Evolutionary conservation across 1,140 invertebrate genomes (phyloP), one percentile per base, ranked within the genome.

Genomic region (Bombus consobrinus): DNA sequence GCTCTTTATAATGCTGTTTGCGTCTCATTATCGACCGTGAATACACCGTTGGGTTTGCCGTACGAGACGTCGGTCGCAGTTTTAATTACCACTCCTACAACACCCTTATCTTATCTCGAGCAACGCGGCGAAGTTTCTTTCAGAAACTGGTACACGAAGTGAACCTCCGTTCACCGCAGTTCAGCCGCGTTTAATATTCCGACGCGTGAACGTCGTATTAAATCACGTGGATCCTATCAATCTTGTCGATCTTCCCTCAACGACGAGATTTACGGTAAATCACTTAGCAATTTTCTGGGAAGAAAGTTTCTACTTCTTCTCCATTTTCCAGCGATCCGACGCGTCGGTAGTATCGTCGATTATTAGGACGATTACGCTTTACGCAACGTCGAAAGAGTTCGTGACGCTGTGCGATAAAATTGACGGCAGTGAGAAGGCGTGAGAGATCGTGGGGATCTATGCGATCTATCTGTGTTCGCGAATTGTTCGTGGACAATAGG

Each of bases 21-120:
- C 28, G 9, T 43, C n/a, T 13, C 32, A 68, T 57, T 82, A 73
- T 73, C 71, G 28, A 25, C 41, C 5, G 4, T 3, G 34, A 77
- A 68, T 64, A 47, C 18, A 22, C 47, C 66, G 74, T 57, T 22
- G n/a, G 32, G 12, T 32, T 4, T 39, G 4, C 43, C 47, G 47
- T 53, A 22, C 47, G 47, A 53, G 47, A 53, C 47, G 47, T 18
- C 47, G 47, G 18, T 13, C 18, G 37, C 82, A 34, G 34, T 71
- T 84, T 71, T 79, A 84, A 84, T 84, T 84, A 39, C 85, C 66
- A 62, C 81, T 87, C 81, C 81, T 62, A 78, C 81, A 59, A 78
- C 66, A 22, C 28, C 68, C 69, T 84, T 87, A 87, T 87, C 85
- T 87, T 83, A 87, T 87, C 85, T 57, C 62, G 6, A 25, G 34